These are phyloP conservation scores for Oncorhynchus clarkii DNA, from an alignment of 2,113 vertebrate genomes.

Conservation along the genomic window DNA sequence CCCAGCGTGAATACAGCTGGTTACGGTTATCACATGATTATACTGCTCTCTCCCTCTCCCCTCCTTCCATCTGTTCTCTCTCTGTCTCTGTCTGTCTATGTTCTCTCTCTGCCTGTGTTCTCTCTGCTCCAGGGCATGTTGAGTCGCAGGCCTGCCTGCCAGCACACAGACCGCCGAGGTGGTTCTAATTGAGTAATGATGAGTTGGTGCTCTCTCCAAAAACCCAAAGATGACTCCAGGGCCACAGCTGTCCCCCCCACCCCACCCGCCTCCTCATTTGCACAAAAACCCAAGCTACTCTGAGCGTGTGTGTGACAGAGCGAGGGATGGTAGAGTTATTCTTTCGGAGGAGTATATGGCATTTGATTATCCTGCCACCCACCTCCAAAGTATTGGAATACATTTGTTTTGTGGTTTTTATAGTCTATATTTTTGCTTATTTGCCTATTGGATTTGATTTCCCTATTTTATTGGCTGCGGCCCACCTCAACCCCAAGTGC, in stretches of 20 bases:
- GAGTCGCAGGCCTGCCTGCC: slow-evolving; percentile 41
- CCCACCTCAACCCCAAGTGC: slow-evolving; percentile 7
- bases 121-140: slow-evolving; percentile 40
- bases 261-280: slow-evolving; percentile 20
- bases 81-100: not conserved
- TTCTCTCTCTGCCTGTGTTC: not conserved
- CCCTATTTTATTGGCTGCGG: slow-evolving; percentile 22
- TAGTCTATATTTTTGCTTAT: slow-evolving; percentile 27
- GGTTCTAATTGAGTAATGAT: slow-evolving; percentile 55
- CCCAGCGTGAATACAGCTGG: slow-evolving; percentile 10
- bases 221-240: slow-evolving; percentile 42
- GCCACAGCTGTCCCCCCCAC: slow-evolving; percentile 36
- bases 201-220: slow-evolving; percentile 46
- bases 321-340: not conserved
- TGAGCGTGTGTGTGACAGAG: not conserved
- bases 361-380: slow-evolving; percentile 2
- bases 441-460: slow-evolving; percentile 25
- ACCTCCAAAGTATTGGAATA: slow-evolving; percentile 13
- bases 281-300: slow-evolving; percentile 12
- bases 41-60: not conserved
- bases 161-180: slow-evolving; percentile 41
- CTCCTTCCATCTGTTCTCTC: not conserved
- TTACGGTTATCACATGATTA: slow-evolving; percentile 28
- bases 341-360: not conserved
- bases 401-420: slow-evolving; percentile 26